Evolutionary conservation across 2,113 vertebrate species (phyloP).

Genomic region (Zosterops hypoxanthus): DNA sequence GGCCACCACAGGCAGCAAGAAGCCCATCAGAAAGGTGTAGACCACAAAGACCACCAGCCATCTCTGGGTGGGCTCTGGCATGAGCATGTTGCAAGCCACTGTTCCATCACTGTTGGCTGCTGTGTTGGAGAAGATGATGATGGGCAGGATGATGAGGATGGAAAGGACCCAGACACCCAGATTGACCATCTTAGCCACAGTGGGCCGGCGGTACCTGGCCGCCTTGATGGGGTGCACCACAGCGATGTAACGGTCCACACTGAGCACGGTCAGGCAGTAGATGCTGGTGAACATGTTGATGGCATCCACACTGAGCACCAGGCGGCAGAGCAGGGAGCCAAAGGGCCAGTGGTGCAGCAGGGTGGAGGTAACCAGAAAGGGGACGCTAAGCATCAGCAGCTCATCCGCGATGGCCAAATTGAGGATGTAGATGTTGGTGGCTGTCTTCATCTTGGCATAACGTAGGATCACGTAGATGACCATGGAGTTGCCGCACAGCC

Average conservation of each 20-base stretch:
- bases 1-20: slow-evolving; percentile 87
- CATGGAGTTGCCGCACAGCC: slow-evolving; percentile 90
- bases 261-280: slow-evolving; percentile 89
- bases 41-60: slow-evolving; percentile 89
- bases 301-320: slow-evolving; percentile 90
- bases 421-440: slow-evolving; percentile 91
- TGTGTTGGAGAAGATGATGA: slow-evolving; percentile 87
- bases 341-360: slow-evolving; percentile 91
- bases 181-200: slow-evolving; percentile 88
- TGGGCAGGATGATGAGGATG: slow-evolving; percentile 87
- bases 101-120: slow-evolving; percentile 87
- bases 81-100: slow-evolving; percentile 89
- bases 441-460: slow-evolving; percentile 92
- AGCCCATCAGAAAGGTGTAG: slow-evolving; percentile 90
- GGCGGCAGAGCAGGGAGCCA: slow-evolving; percentile 86
- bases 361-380: slow-evolving; percentile 88
- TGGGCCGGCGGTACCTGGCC: slow-evolving; percentile 86
- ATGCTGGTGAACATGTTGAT: slow-evolving; percentile 95
- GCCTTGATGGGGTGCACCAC: slow-evolving; percentile 92
- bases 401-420: slow-evolving; percentile 90
- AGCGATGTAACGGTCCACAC: slow-evolving; percentile 88
- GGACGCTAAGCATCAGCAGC: slow-evolving; percentile 90
- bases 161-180: slow-evolving; percentile 87
- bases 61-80: slow-evolving; percentile 85
- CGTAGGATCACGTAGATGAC: slow-evolving; percentile 92